Percentiles rank a stretch among this genome's conserved stretches.
phyloP scores from a whole-genome alignment of 2,797 vertebrate species.

The Tolypeutes matacus region DNA sequence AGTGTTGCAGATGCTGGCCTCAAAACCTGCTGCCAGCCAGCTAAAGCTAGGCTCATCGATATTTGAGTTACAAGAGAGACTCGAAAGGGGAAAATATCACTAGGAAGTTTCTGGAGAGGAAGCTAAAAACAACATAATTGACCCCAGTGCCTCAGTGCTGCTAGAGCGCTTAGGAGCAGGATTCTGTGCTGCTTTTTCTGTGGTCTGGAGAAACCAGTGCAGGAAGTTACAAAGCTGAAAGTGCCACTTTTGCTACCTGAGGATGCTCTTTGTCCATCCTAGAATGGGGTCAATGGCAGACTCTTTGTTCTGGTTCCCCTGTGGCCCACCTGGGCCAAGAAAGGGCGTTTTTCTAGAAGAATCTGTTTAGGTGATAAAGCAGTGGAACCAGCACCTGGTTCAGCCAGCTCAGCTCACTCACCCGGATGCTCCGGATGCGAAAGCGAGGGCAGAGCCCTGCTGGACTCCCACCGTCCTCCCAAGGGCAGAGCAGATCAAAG shows the following conservation, averaged over 20 bases:
- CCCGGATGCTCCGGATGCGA: background rate
- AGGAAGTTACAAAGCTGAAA: too few species aligned
- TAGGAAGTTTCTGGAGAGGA: background rate
- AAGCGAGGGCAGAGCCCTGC: accelerated
- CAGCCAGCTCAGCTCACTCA: background rate
- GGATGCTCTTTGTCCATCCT: background rate
- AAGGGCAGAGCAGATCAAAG: background rate
- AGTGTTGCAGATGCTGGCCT: slow-evolving; percentile 40
- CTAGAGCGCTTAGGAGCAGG: background rate
- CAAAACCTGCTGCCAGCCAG: background rate
- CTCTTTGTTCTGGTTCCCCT: background rate
- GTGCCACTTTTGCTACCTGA: background rate
- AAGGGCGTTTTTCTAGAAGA: background rate
- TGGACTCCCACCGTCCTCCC: background rate
- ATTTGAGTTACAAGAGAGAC: background rate
- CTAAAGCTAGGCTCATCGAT: background rate
- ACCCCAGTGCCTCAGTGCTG: background rate
- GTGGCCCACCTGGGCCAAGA: too few species aligned
- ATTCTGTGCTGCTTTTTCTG: background rate
- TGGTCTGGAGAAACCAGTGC: background rate
- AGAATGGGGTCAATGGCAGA: accelerated
- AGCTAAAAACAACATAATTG: background rate
- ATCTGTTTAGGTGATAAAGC: background rate
- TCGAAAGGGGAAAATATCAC: background rate
- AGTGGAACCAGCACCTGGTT: background rate